phyloP scores from a whole-genome alignment of 2,797 vertebrate genomes.

The Rachycentron canadum region DNA sequence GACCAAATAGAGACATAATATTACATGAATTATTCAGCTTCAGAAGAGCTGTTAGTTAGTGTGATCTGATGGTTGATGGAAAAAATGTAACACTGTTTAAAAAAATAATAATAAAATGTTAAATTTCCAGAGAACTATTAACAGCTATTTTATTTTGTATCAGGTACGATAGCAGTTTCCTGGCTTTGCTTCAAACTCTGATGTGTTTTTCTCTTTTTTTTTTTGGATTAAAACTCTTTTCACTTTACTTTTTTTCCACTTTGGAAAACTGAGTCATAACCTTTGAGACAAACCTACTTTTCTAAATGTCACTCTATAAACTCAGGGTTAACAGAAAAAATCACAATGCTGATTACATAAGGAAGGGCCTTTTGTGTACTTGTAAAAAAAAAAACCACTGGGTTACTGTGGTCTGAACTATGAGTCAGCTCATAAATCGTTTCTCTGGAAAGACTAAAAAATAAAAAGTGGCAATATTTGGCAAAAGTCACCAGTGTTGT shows the following conservation, averaged over 20 bases:
- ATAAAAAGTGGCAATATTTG: background rate
- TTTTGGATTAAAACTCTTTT: background rate
- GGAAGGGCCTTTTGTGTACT: background rate
- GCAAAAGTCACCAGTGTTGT: background rate
- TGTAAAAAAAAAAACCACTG: background rate
- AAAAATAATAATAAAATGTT: background rate
- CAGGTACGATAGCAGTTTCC: background rate
- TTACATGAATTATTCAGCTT: slow-evolving; percentile 1
- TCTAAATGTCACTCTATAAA: background rate
- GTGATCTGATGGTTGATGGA: background rate
- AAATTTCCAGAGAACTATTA: background rate
- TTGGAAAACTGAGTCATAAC: background rate
- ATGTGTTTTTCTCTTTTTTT: background rate
- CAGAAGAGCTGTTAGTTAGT: background rate
- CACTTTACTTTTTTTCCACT: background rate
- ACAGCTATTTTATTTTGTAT: no score
- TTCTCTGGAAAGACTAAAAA: background rate
- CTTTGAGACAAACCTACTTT: background rate
- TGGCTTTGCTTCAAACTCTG: background rate
- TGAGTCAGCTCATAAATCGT: background rate
- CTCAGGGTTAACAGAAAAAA: background rate
- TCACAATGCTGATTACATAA: background rate
- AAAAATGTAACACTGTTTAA: background rate
- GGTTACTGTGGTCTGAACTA: background rate
- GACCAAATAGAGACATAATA: slow-evolving; percentile 11